Conservation (phyloP, 2,888 invertebrate genomes). For the Eledone cirrhosa region DNA sequence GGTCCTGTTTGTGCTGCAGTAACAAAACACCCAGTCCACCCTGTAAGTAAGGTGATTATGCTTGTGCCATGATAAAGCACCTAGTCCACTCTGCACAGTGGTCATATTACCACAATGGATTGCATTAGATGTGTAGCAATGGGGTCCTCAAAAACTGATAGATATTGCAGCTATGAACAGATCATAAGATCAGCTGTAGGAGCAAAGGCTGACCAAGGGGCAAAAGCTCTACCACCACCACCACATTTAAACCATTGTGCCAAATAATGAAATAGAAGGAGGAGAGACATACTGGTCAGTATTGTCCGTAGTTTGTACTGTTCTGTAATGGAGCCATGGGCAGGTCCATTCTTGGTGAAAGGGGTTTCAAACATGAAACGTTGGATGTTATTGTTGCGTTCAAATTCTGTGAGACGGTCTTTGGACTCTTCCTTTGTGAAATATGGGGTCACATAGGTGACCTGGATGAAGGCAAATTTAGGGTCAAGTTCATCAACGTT, state of each 20-base stretch:
- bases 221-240: too few relatives aligned
- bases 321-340: slow-evolving; percentile 78
- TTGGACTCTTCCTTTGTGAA: slow-evolving; percentile 77
- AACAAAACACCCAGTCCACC: too few relatives aligned
- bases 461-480: slow-evolving; percentile 90
- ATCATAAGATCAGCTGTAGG: too few relatives aligned
- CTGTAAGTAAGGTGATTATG: too few relatives aligned
- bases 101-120: too few relatives aligned
- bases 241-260: background rate
- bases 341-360: slow-evolving; percentile 81
- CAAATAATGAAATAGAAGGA: background rate
- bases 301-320: slow-evolving; percentile 92
- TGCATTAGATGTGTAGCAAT: too few relatives aligned
- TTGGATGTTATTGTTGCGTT: slow-evolving; percentile 88
- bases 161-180: too few relatives aligned
- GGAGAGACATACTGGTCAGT: slow-evolving; percentile 77
- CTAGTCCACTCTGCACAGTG: too few relatives aligned
- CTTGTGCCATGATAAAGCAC: too few relatives aligned
- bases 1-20: too few relatives aligned
- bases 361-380: slow-evolving; percentile 93
- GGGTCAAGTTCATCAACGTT: slow-evolving; percentile 80
- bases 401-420: slow-evolving; percentile 83
- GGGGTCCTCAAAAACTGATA: too few relatives aligned
- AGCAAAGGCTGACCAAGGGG: too few relatives aligned
- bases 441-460: slow-evolving; percentile 92